Conservation (phyloP, 2,888 invertebrate species). For the Plagodis pulveraria region DNA sequence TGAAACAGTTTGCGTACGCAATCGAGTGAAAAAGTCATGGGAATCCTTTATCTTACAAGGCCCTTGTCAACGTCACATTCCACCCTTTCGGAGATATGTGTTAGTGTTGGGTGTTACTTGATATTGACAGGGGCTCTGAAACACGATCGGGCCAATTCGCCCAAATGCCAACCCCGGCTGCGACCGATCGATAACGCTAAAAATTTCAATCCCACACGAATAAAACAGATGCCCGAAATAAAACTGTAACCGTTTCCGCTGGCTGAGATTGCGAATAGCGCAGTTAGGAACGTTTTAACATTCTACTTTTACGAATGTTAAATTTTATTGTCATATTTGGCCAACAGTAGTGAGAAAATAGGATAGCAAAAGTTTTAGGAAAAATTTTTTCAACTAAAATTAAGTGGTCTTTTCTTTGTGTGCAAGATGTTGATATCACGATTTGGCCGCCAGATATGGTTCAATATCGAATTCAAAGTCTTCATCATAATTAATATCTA, state of each 20-base stretch:
- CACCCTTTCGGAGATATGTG: conserved; percentile 35
- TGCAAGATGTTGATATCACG: too few species aligned
- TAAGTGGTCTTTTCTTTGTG: too few species aligned
- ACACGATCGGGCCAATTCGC: conserved; percentile 23
- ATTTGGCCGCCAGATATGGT: too few species aligned
- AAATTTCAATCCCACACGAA: conserved; percentile 33
- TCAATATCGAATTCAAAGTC: too few species aligned
- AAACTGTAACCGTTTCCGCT: conserved; percentile 19
- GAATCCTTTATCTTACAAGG: conserved; percentile 33
- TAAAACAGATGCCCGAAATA: conserved; percentile 33
- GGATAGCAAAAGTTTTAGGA: too few species aligned
- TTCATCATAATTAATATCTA: too few species aligned
- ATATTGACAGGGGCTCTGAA: conserved; percentile 49
- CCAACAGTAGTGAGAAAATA: too few species aligned
- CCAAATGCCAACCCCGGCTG: conserved; percentile 21
- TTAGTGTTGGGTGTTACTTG: conserved; percentile 38
- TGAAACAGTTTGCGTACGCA: conserved; percentile 32
- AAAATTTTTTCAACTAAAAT: too few species aligned
- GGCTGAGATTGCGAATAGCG: conserved; percentile 21
- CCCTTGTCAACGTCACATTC: conserved; percentile 49
- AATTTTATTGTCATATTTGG: background rate
- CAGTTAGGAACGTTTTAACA: conserved; percentile 19
- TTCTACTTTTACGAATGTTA: conserved; percentile 9
- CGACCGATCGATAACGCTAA: conserved; percentile 30
- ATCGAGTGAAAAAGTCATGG: conserved; percentile 39